Evolutionary conservation across 37 sponge, comb jelly and placozoan species (phyloP), one percentile per base, ranked within the genome.

Genomic region (Chondrosia reniformis): DNA sequence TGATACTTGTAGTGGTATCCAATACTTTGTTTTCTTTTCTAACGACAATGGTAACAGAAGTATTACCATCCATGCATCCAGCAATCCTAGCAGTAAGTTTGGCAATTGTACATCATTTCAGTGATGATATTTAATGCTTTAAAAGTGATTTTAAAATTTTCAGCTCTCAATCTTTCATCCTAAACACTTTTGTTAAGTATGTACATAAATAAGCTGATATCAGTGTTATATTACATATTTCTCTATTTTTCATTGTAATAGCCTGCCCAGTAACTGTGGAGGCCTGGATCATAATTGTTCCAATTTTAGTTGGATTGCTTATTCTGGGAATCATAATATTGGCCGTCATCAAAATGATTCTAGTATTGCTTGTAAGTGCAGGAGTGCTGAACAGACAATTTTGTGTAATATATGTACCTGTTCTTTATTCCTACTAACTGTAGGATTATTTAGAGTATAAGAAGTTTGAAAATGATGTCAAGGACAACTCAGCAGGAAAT

Each of bases 381-480:
- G n/a, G n/a, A n/a, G n/a, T n/a, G n/a, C n/a, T n/a, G n/a, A n/a
- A n/a, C n/a, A n/a, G n/a, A n/a, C n/a, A n/a, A n/a, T n/a, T n/a
- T n/a, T n/a, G n/a, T n/a, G n/a, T n/a, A n/a, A n/a, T n/a, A n/a
- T n/a, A n/a, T n/a, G n/a, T n/a, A n/a, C n/a, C n/a, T n/a, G n/a
- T n/a, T n/a, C n/a, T n/a, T n/a, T n/a, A n/a, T n/a, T n/a, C n/a
- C n/a, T n/a, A n/a, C n/a, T n/a, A n/a, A n/a, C n/a, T 36, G 17
- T 44, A 69, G 72, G 72, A 69, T 40, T 40, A 69, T 40, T 44
- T 69, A 25, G 72, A 69, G 13, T 69, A 69, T 25, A 34, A 34
- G 36, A 69, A 69, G 24, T 69, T 69, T 38, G 39, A 43, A 39
- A 69, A 69, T 41, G 44, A 69, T 69, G 72, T 69, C 22, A 69